Evolutionary conservation across 2,113 vertebrate species (phyloP), one percentile per base, ranked within the genome.

Genomic region (mouse (Mus musculus)): DNA sequence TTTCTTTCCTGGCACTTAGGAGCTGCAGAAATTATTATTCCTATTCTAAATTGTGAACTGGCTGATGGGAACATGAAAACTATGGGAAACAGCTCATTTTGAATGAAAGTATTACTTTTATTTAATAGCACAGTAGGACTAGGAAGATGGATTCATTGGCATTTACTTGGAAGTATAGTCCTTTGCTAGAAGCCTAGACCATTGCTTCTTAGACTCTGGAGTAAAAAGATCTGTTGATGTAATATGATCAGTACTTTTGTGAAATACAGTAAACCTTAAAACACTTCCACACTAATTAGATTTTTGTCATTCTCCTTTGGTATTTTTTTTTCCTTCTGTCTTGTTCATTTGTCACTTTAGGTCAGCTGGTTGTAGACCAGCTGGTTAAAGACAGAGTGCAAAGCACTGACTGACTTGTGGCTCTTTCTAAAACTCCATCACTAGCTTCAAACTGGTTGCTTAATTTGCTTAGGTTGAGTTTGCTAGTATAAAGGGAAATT

Each of bases 401-500:
- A 36, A 78, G 1, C 56, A 26, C 75, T 94, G 46, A 39, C n/a
- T 73, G 67, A 30, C 39, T 14, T 73, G 9, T 80, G 22, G 22
- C 87, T 77, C 24, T 91, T 93, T 82, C 54, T 52, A 61, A 61
- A 89, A 89, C 22, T 72, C 36, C 22, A 36, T 77, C 19, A 22
- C 24, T 39, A 33, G 61, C 26, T 88, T 94, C 71, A 94, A 86
- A 84, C 16, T 69, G 86, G 10, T 69, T 42, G 88, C 12, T 95
- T 91, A 42, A 84, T 26, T 16, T 88, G 56, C 36, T 89, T 42
- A 65, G 61, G 14, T 72, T 42, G 91, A 78, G 10, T 91, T 95
- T 93, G 24, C 33, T 91, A 72, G 77, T 94, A 72, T 91, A 94
- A 94, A 88, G 54, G 82, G 49, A 93, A 65, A 7, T 92, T 95